A percentile compares a stretch with the other conserved stretches of the same genome.
These are phyloP conservation scores for Macropus fuliginosus DNA, from an alignment of 2,797 vertebrate species.

Conservation along the genomic window DNA sequence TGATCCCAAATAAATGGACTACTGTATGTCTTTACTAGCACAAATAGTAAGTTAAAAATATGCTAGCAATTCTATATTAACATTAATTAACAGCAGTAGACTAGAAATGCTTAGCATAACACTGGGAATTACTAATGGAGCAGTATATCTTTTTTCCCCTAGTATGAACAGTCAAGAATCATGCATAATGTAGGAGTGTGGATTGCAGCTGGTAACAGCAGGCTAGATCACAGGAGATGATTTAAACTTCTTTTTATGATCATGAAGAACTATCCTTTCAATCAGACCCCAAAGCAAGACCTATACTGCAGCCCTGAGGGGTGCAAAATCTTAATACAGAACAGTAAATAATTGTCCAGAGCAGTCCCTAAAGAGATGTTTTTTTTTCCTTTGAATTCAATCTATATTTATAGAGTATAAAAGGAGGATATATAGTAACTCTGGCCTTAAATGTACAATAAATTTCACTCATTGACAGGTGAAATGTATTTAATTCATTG, in stretches of 20 bases:
- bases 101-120: slow-evolving; percentile 65
- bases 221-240: slow-evolving; percentile 77
- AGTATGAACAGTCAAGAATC: slow-evolving; percentile 75
- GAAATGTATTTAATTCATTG: not conserved
- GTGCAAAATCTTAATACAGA: slow-evolving; percentile 52
- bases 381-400: slow-evolving; percentile 19
- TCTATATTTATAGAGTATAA: slow-evolving; percentile 7
- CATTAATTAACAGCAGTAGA: slow-evolving; percentile 76
- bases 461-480: not conserved
- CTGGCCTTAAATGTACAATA: slow-evolving; percentile 23
- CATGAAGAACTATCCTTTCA: slow-evolving; percentile 75
- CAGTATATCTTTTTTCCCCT: slow-evolving; percentile 43
- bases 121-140: slow-evolving; percentile 66
- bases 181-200: slow-evolving; percentile 82
- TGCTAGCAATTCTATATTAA: slow-evolving; percentile 69
- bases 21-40: slow-evolving; percentile 59
- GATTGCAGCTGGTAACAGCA: slow-evolving; percentile 82
- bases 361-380: not conserved
- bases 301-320: slow-evolving; percentile 40
- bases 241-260: slow-evolving; percentile 80
- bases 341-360: slow-evolving; percentile 51
- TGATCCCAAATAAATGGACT: slow-evolving; percentile 47
- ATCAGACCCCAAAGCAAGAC: slow-evolving; percentile 70
- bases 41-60: slow-evolving; percentile 63
- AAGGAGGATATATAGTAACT: not conserved